A percentile compares a stretch with the other conserved stretches of the same genome.
Evolutionary conservation across 2,113 vertebrate species (phyloP).

Genomic region (Oryzias curvinotus): DNA sequence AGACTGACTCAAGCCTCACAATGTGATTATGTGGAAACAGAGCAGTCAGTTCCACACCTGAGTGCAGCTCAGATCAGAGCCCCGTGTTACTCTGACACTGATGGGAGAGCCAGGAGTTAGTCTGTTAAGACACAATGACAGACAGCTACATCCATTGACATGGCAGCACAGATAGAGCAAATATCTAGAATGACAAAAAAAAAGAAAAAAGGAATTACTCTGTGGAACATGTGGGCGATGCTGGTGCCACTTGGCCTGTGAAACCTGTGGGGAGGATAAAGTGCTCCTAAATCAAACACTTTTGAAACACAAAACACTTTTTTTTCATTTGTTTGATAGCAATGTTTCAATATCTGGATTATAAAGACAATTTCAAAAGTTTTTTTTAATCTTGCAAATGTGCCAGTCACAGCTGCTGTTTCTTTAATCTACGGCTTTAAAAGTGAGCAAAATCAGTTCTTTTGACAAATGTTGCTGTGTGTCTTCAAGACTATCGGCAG

Average conservation of each 20-base stretch:
- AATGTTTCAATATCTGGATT: too few relatives aligned
- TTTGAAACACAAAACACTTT: too few relatives aligned
- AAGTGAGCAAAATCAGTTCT: too few relatives aligned
- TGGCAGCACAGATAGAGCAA: constrained; percentile 52
- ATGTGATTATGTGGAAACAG: constrained; percentile 73
- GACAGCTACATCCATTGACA: constrained; percentile 64
- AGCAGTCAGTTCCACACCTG: constrained; percentile 74
- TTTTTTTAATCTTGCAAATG: too few relatives aligned
- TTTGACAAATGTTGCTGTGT: too few relatives aligned
- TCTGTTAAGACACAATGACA: constrained; percentile 67
- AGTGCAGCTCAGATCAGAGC: constrained; percentile 66
- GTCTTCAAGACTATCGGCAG: too few relatives aligned
- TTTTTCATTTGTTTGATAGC: too few relatives aligned
- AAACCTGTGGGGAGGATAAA: too few relatives aligned
- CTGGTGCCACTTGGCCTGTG: constrained; percentile 2
- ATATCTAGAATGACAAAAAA: constrained; percentile 58
- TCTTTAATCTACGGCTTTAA: too few relatives aligned
- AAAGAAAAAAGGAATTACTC: constrained; percentile 34
- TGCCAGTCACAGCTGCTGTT: too few relatives aligned
- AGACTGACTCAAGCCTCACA: constrained; percentile 60
- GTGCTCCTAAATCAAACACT: too few relatives aligned
- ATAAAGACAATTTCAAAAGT: too few relatives aligned
- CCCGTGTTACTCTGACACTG: constrained; percentile 61
- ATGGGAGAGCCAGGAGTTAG: constrained; percentile 64
- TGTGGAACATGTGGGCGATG: constrained; percentile 22